These are phyloP conservation scores for Gobio occitaniae DNA, from an alignment of 2,797 vertebrate genomes.

Conservation along the genomic window DNA sequence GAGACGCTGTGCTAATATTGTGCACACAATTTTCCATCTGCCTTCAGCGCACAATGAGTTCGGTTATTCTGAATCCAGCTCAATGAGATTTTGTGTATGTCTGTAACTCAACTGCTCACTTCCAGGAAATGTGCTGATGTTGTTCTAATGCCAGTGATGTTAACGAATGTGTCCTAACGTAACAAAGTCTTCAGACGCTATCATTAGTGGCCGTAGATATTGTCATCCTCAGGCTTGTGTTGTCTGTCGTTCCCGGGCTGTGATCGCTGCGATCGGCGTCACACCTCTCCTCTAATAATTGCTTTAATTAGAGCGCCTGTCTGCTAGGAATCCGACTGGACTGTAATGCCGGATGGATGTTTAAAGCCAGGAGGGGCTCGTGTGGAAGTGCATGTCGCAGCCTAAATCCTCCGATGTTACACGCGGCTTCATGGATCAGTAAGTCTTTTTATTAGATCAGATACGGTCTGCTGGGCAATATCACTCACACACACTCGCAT, in stretches of 20 bases:
- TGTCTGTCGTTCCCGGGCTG: background rate
- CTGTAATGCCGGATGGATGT: background rate
- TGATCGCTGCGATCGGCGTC: background rate
- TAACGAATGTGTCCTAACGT: background rate
- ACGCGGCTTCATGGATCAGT: constrained; percentile 42
- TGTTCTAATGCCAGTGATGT: background rate
- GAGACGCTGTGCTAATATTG: constrained; percentile 11
- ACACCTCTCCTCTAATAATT: constrained; percentile 7
- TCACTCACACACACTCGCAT: constrained; percentile 32
- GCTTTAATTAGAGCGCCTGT: constrained; percentile 7
- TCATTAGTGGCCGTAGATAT: background rate
- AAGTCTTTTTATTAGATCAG: constrained; percentile 57
- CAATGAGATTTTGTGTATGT: background rate
- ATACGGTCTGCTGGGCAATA: constrained; percentile 47
- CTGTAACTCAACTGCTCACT: background rate
- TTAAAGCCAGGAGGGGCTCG: background rate
- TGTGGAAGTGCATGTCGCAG: constrained; percentile 21
- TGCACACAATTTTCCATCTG: background rate
- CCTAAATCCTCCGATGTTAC: constrained; percentile 33
- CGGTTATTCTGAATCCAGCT: background rate
- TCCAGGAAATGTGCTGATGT: background rate
- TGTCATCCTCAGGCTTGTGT: background rate
- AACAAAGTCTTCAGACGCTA: too few species aligned
- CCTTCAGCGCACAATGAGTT: background rate
- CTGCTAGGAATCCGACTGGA: background rate